Percentiles rank a stretch among this genome's conserved stretches.
These are phyloP conservation scores for Punctoribates punctum DNA, from an alignment of 2,888 invertebrate species.

Conservation along the genomic window DNA sequence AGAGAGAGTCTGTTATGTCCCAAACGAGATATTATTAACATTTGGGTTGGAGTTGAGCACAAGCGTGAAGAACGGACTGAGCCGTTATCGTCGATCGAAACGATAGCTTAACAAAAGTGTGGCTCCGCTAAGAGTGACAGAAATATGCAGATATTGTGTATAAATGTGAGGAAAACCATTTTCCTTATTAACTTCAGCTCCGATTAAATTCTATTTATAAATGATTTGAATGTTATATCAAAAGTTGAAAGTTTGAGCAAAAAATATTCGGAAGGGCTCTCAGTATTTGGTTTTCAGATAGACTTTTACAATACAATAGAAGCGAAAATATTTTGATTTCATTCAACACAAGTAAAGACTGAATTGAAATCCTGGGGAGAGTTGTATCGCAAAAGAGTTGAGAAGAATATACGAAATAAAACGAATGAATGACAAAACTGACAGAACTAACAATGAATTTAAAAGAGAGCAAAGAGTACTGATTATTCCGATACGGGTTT, in stretches of 20 bases:
- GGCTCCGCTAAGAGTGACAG: neutral
- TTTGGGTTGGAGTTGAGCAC: conserved; percentile 10
- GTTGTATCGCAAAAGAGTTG: neutral
- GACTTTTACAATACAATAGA: neutral
- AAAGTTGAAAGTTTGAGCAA: neutral
- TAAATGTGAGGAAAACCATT: neutral
- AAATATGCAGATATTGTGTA: neutral
- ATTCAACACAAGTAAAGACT: no score
- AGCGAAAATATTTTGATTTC: neutral
- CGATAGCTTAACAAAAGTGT: conserved; percentile 1
- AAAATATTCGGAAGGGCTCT: neutral
- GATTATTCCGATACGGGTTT: conserved; percentile 5
- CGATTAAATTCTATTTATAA: neutral
- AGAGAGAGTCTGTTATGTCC: neutral
- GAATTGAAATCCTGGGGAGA: no score
- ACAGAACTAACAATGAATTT: neutral
- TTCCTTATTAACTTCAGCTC: conserved; percentile 1
- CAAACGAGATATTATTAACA: neutral
- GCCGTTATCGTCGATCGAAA: conserved; percentile 1
- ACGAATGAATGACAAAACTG: neutral
- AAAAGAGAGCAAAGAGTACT: conserved; percentile 17
- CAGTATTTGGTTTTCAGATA: neutral
- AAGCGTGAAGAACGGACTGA: neutral
- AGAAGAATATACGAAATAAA: neutral
- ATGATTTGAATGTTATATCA: neutral